These are phyloP conservation scores for Aphyosemion australe DNA, from an alignment of 2,113 vertebrate genomes.

Conservation along the genomic window DNA sequence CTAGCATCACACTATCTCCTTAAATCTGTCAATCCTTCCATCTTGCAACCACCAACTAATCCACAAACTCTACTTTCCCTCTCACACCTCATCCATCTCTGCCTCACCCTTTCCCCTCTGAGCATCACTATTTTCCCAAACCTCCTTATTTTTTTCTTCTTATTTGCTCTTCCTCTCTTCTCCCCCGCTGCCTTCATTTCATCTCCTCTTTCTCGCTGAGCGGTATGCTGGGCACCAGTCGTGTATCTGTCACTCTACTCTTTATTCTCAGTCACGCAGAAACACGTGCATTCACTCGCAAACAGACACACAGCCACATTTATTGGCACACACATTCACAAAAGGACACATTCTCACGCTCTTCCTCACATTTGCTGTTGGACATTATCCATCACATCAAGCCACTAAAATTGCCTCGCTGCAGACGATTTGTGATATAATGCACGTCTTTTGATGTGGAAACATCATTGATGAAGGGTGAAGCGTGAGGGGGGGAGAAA, in stretches of 20 bases:
- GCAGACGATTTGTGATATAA: not conserved
- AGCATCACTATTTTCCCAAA: not conserved
- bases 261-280: conserved; percentile 44
- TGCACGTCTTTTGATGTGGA: conserved; percentile 21
- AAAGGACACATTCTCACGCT: not conserved
- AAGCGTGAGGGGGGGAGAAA: not conserved
- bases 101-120: not conserved
- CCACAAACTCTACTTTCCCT: not conserved
- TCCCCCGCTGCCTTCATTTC: conserved; percentile 1
- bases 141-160: conserved; percentile 5
- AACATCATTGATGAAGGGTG: conserved; percentile 1
- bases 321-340: conserved; percentile 3
- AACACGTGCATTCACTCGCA: conserved; percentile 15
- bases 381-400: conserved; percentile 14
- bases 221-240: conserved; percentile 22
- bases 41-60: not conserved
- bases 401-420: not conserved
- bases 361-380: conserved; percentile 2
- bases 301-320: not conserved
- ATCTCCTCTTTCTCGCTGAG: conserved; percentile 1
- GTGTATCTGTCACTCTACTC: conserved; percentile 25
- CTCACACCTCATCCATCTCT: not conserved
- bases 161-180: not conserved
- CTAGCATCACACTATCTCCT: conserved; percentile 1
- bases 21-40: conserved; percentile 20